These are phyloP conservation scores for Lycopodina hypogea DNA, from an alignment of 37 sponge, comb jelly and placozoan genomes.

Conservation along the genomic window DNA sequence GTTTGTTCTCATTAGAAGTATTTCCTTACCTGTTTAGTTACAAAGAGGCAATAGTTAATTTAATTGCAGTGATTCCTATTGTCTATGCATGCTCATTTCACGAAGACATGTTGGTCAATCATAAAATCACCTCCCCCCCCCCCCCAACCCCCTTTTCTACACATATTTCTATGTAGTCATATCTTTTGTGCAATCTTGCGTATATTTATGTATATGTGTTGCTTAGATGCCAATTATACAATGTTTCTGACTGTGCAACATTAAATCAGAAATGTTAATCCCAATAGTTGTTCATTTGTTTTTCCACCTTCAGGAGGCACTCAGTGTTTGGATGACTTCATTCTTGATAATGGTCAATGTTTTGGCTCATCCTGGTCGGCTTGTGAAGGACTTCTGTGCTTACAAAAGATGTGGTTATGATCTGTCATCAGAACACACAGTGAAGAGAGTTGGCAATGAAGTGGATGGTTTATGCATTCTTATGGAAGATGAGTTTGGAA, in stretches of 20 bases:
- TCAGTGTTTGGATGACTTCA: slow-evolving; percentile 25
- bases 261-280: too few species aligned
- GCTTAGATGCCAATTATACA: background rate
- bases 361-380: slow-evolving; percentile 9
- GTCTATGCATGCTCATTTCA: too few species aligned
- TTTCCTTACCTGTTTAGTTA: too few species aligned
- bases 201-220: too few species aligned
- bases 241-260: too few species aligned
- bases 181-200: background rate
- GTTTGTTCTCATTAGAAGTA: too few species aligned
- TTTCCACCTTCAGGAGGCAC: background rate
- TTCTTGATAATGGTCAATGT: slow-evolving; percentile 32
- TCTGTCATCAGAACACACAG: background rate
- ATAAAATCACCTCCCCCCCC: too few species aligned
- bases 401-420: background rate
- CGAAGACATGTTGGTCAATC: too few species aligned
- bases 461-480: slow-evolving; percentile 18
- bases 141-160: too few species aligned
- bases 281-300: background rate
- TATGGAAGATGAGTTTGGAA: slow-evolving; percentile 14
- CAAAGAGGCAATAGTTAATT: too few species aligned
- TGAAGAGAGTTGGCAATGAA: background rate
- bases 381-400: slow-evolving; percentile 30
- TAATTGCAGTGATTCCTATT: too few species aligned
- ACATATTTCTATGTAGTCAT: too few species aligned